Conservation (phyloP, 2,797 vertebrate genomes). For the Numenius phaeopus region DNA sequence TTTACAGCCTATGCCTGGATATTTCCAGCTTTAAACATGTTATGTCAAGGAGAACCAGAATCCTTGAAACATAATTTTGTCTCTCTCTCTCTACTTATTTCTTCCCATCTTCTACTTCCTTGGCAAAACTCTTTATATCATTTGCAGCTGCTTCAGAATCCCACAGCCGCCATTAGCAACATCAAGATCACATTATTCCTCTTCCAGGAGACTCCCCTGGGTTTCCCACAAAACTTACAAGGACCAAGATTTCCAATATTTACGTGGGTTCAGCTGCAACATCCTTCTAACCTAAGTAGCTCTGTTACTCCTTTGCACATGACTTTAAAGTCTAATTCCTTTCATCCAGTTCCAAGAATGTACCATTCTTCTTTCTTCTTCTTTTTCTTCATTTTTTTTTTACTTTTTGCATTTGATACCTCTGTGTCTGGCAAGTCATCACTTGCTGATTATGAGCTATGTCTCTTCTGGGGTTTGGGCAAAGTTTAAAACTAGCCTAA, state of each 20-base stretch:
- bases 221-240: neutral
- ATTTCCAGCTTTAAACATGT: slow-evolving; percentile 4
- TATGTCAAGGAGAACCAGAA: slow-evolving; percentile 39
- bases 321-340: neutral
- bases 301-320: neutral
- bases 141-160: slow-evolving; percentile 1
- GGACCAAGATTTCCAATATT: neutral
- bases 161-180: neutral
- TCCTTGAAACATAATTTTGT: slow-evolving; percentile 2
- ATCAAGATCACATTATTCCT: neutral
- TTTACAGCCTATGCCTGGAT: slow-evolving; percentile 49
- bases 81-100: neutral
- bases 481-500: neutral
- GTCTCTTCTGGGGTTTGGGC: neutral
- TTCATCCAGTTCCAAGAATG: neutral
- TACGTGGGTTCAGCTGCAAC: neutral
- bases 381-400: neutral
- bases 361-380: neutral
- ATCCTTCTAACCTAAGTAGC: neutral
- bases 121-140: neutral
- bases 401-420: neutral
- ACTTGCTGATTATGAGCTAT: neutral
- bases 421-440: neutral
- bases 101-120: neutral
- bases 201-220: neutral